These are phyloP conservation scores for Furcifer pardalis DNA, from an alignment of 2,797 vertebrate genomes.

Conservation along the genomic window DNA sequence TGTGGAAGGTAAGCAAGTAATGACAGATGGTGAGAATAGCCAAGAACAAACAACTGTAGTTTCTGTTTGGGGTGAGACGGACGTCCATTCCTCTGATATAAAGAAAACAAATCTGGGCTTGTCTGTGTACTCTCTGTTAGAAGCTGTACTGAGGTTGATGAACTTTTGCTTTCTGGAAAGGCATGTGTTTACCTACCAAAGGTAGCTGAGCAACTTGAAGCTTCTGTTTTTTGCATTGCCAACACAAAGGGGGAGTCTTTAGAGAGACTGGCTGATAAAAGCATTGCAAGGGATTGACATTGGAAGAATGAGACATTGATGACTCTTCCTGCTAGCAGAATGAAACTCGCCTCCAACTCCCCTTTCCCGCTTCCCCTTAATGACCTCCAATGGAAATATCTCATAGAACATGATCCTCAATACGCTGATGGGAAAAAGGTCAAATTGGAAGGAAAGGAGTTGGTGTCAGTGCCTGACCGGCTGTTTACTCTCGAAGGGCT, in stretches of 20 bases:
- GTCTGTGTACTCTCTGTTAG: not conserved
- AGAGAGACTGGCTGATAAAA: not conserved
- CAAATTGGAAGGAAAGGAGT: slow-evolving; percentile 65
- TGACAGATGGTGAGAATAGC: not conserved
- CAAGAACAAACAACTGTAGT: not conserved
- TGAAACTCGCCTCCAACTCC: slow-evolving; percentile 12
- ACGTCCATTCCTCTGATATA: fast-evolving
- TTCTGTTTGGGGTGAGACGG: not conserved
- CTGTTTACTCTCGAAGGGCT: slow-evolving; percentile 63
- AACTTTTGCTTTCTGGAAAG: not conserved
- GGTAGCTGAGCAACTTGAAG: slow-evolving; percentile 58
- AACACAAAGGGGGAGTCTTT: not conserved
- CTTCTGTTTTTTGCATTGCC: slow-evolving; percentile 8
- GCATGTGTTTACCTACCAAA: slow-evolving; percentile 42
- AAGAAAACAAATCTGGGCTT: not conserved
- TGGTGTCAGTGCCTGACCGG: slow-evolving; percentile 29
- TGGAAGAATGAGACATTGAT: fast-evolving
- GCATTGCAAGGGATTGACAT: fast-evolving
- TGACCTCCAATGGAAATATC: slow-evolving; percentile 47
- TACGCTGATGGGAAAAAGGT: slow-evolving; percentile 56
- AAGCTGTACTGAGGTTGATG: not conserved
- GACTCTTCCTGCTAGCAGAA: fast-evolving
- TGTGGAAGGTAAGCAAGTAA: too few relatives aligned
- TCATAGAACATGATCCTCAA: slow-evolving; percentile 15
- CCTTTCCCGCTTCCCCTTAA: not conserved